A percentile compares a stretch with the other conserved stretches of the same genome.
Evolutionary conservation across 2,113 vertebrate species (phyloP).

Genomic region (Salminus brasiliensis): DNA sequence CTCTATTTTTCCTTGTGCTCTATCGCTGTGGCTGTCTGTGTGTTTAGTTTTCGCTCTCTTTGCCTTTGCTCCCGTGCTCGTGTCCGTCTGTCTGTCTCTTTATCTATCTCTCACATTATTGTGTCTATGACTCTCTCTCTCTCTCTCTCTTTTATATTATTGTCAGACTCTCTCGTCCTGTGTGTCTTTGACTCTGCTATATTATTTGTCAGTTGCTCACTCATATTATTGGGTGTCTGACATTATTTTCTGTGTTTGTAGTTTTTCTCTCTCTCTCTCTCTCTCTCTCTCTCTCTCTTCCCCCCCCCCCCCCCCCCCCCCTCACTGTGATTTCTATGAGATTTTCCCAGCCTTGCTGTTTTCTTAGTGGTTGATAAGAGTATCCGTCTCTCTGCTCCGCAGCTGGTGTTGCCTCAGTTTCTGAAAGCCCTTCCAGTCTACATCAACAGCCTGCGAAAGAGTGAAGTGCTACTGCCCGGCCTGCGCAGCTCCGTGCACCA

Average conservation of each 20-base stretch:
- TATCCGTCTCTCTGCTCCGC: not conserved
- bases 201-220: not conserved
- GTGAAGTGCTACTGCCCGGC: conserved; percentile 77
- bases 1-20: too few relatives aligned
- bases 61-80: too few relatives aligned
- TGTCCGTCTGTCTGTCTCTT: not conserved
- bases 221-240: too few relatives aligned
- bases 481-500: conserved; percentile 73
- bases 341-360: not conserved
- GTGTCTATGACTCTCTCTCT: too few relatives aligned
- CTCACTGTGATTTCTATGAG: not conserved
- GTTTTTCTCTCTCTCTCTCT: not conserved
- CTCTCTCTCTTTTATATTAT: too few relatives aligned
- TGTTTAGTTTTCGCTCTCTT: too few relatives aligned
- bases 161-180: too few relatives aligned
- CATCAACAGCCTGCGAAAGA: conserved; percentile 80
- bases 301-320: not conserved
- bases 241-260: not conserved
- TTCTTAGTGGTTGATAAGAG: not conserved
- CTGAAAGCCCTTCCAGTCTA: conserved; percentile 77
- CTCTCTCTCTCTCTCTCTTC: not conserved
- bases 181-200: not conserved
- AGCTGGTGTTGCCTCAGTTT: conserved; percentile 79
- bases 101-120: too few relatives aligned
- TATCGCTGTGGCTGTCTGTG: too few relatives aligned